These are phyloP conservation scores for Chironomus riparius DNA, from an alignment of 2,888 invertebrate species.

Conservation along the genomic window DNA sequence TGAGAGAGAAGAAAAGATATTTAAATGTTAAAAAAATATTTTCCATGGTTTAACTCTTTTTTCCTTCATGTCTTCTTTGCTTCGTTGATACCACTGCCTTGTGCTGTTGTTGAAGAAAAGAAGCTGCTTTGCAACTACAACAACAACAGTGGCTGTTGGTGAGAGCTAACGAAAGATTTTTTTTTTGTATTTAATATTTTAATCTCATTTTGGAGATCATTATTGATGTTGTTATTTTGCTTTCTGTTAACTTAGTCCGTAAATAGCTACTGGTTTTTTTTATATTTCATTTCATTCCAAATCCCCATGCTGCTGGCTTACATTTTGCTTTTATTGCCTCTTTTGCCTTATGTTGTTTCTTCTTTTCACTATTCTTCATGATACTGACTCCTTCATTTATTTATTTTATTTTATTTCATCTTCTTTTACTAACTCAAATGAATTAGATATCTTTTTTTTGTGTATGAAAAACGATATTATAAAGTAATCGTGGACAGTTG, in stretches of 20 bases:
- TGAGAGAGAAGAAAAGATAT: background rate
- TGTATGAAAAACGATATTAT: too few species aligned
- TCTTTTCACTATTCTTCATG: background rate
- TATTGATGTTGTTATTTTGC: background rate
- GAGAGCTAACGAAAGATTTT: background rate
- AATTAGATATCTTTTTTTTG: background rate
- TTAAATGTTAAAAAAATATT: background rate
- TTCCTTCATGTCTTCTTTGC: too few species aligned
- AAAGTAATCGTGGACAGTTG: too few species aligned
- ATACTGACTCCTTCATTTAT: background rate
- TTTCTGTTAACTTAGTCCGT: background rate
- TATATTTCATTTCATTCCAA: background rate
- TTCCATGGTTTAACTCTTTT: background rate
- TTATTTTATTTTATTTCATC: background rate
- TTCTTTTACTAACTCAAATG: background rate
- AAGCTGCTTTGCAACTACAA: background rate
- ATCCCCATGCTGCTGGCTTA: background rate
- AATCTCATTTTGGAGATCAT: slow-evolving; percentile 4
- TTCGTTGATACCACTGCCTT: background rate
- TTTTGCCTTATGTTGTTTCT: background rate
- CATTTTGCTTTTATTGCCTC: background rate
- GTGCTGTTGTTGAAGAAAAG: background rate
- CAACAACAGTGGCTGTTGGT: background rate
- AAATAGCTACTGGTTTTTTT: slow-evolving; percentile 4
- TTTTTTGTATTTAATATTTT: background rate